Evolutionary conservation across 2,888 invertebrate genomes (phyloP).

Genomic region (Phengaris arion): DNA sequence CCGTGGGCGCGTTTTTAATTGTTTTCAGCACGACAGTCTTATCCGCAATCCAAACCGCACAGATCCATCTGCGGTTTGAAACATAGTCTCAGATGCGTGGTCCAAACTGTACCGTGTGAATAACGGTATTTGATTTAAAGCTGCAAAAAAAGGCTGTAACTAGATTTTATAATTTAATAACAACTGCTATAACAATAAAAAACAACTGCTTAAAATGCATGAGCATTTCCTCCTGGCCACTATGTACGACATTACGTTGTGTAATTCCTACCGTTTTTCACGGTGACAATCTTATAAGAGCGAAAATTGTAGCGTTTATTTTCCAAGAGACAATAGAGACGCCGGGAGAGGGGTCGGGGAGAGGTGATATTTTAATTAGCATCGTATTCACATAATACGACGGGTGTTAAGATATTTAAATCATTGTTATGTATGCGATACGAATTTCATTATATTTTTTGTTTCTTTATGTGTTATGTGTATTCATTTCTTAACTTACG

Average conservation of each 20-base stretch:
- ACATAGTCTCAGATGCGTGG: too few relatives aligned
- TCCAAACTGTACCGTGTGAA: too few relatives aligned
- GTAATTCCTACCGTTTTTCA: slow-evolving; percentile 21
- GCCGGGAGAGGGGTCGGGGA: background rate
- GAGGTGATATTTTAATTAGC: slow-evolving; percentile 25
- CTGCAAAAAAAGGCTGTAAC: too few relatives aligned
- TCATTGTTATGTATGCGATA: slow-evolving; percentile 21
- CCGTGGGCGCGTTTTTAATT: too few relatives aligned
- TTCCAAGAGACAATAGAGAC: slow-evolving; percentile 24
- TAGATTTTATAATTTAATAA: background rate
- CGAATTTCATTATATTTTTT: slow-evolving; percentile 12
- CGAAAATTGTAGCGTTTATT: slow-evolving; percentile 28
- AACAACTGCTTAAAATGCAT: slow-evolving; percentile 10
- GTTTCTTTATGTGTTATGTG: background rate
- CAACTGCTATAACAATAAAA: too few relatives aligned
- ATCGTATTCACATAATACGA: slow-evolving; percentile 24
- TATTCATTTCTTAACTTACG: background rate
- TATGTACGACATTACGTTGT: slow-evolving; percentile 4
- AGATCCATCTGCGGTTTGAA: too few relatives aligned
- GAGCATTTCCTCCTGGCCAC: slow-evolving; percentile 1
- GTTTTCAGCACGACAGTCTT: too few relatives aligned
- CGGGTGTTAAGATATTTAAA: slow-evolving; percentile 20
- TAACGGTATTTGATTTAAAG: too few relatives aligned
- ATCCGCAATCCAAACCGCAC: too few relatives aligned
- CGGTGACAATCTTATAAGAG: slow-evolving; percentile 24